These are phyloP conservation scores for Lethrus apterus DNA, from an alignment of 1,140 invertebrate species.

Conservation along the genomic window DNA sequence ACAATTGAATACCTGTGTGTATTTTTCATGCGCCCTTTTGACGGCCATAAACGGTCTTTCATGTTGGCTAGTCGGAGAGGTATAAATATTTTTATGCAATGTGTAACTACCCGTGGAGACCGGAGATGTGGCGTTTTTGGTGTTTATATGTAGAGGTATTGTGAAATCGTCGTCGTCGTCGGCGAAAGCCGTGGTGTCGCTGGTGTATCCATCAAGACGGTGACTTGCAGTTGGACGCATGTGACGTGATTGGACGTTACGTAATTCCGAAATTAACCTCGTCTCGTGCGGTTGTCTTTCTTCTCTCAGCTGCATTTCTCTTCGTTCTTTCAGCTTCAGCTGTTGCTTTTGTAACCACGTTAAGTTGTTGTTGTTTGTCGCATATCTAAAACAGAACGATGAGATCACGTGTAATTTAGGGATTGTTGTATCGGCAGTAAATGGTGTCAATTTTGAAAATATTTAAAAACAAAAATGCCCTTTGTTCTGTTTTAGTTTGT, in stretches of 20 bases:
- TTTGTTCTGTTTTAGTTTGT: no score
- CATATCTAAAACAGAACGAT: no score
- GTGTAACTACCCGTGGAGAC: slow-evolving; percentile 14
- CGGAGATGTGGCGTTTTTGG: slow-evolving; percentile 30
- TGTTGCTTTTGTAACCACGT: slow-evolving; percentile 75
- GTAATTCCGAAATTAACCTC: slow-evolving; percentile 52
- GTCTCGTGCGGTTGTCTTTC: slow-evolving; percentile 64
- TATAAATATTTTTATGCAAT: slow-evolving; percentile 16
- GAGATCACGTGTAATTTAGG: no score
- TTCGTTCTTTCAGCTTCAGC: slow-evolving; percentile 61
- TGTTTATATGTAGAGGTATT: slow-evolving; percentile 59
- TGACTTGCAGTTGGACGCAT: slow-evolving; percentile 41
- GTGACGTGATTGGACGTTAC: slow-evolving; percentile 48
- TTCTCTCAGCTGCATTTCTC: slow-evolving; percentile 56
- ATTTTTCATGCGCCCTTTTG: slow-evolving; percentile 55
- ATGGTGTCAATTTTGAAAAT: no score
- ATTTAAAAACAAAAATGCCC: no score
- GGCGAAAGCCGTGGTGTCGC: slow-evolving; percentile 68
- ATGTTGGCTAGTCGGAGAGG: slow-evolving; percentile 20
- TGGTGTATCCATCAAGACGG: slow-evolving; percentile 62
- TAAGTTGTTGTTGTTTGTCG: slow-evolving; percentile 44
- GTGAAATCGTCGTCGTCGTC: slow-evolving; percentile 62
- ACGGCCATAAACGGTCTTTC: slow-evolving; percentile 58
- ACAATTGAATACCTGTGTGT: slow-evolving; percentile 27
- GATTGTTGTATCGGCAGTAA: no score